A percentile compares a stretch with the other conserved stretches of the same genome.
Evolutionary conservation across 2,113 vertebrate genomes (phyloP).

Genomic region (Archilochus colubris): DNA sequence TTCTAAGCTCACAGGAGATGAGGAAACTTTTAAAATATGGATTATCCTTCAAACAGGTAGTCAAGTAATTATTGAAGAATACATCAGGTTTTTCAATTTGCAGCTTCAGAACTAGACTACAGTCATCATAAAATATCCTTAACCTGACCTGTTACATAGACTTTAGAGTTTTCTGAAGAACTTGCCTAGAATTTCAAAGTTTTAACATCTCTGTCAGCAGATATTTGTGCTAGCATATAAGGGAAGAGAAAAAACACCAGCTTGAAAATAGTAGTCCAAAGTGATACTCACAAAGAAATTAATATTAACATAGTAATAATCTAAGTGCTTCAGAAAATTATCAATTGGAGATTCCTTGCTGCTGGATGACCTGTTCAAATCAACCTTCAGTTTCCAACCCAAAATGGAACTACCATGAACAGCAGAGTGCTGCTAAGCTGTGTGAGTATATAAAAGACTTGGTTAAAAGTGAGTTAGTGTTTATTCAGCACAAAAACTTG

Average conservation of each 20-base stretch:
- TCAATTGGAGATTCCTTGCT: not conserved
- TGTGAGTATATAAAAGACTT: not conserved
- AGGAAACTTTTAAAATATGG: conserved; percentile 48
- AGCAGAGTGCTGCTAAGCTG: not conserved
- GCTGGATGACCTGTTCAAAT: not conserved
- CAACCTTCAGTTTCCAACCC: not conserved
- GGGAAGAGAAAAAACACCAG: not conserved
- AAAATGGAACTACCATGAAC: not conserved
- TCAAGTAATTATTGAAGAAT: conserved; percentile 28
- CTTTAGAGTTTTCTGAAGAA: conserved; percentile 7
- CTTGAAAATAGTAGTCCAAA: not conserved
- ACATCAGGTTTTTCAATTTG: not conserved
- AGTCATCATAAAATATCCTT: not conserved
- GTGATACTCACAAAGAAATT: not conserved
- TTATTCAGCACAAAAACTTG: not conserved
- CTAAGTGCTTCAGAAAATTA: not conserved
- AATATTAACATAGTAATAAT: not conserved
- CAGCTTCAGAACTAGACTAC: not conserved
- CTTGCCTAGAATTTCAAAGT: not conserved
- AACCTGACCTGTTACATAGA: not conserved
- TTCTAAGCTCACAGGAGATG: not conserved
- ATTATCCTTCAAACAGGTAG: conserved; percentile 35
- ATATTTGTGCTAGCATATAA: not conserved
- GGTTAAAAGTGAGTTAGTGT: not conserved
- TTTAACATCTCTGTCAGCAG: not conserved